Evolutionary conservation across 2,888 invertebrate species (phyloP).

Genomic region (Cephus runcator): DNA sequence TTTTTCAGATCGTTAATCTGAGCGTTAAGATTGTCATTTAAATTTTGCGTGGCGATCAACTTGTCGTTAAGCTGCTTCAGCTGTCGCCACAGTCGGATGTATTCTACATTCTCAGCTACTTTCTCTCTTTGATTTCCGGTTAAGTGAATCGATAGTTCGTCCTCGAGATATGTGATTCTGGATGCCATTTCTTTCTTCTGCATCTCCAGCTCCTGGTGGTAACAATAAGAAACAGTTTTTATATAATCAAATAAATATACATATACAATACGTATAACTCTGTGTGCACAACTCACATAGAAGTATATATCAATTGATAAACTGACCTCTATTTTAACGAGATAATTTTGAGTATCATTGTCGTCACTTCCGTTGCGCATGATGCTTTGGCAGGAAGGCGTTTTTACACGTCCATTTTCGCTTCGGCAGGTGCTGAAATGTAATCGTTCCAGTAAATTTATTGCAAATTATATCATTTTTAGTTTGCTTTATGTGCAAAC

Average conservation of each 20-base stretch:
- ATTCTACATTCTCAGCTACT: constrained; percentile 59
- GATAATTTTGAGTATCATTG: constrained; percentile 37
- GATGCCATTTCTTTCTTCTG: constrained; percentile 47
- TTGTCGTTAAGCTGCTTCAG: constrained; percentile 57
- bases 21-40: constrained; percentile 45
- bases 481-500: not conserved
- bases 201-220: constrained; percentile 46
- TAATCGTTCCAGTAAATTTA: not conserved
- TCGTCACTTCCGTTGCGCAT: constrained; percentile 35
- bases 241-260: not conserved
- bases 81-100: constrained; percentile 57
- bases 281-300: not conserved
- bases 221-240: not conserved
- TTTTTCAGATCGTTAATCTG: constrained; percentile 49
- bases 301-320: not conserved
- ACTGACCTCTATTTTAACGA: constrained; percentile 48
- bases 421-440: constrained; percentile 56
- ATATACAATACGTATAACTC: not conserved
- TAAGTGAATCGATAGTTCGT: constrained; percentile 39
- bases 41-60: constrained; percentile 38
- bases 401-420: constrained; percentile 51
- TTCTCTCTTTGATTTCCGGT: constrained; percentile 51
- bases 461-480: not conserved
- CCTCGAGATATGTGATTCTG: constrained; percentile 50
- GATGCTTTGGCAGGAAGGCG: constrained; percentile 41